These are phyloP conservation scores for Brachyrhaphis roseni DNA, from an alignment of 2,797 vertebrate species.

Conservation along the genomic window DNA sequence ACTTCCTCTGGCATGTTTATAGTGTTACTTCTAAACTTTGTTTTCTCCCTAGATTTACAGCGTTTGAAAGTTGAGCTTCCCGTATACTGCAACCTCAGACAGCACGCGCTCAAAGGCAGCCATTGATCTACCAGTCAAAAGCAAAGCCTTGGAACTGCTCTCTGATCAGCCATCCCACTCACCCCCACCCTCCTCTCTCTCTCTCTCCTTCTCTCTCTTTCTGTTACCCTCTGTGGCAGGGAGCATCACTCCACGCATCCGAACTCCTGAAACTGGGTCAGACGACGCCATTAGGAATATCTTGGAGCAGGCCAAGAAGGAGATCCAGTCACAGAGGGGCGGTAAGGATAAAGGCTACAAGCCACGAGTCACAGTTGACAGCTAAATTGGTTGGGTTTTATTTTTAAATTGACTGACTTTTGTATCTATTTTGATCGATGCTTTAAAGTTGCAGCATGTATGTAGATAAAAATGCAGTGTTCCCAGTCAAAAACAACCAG, in stretches of 20 bases:
- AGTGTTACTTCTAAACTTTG: slow-evolving; percentile 84
- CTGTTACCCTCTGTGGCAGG: slow-evolving; percentile 86
- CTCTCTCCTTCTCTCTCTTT: slow-evolving; percentile 56
- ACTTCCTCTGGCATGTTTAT: slow-evolving; percentile 77
- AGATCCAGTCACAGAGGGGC: slow-evolving; percentile 97
- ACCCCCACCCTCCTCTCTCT: slow-evolving; percentile 59
- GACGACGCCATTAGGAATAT: slow-evolving; percentile 99
- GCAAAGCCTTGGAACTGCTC: slow-evolving; percentile 83
- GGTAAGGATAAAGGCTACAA: slow-evolving; percentile 75
- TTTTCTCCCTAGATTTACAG: slow-evolving; percentile 81
- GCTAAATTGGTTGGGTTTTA: slow-evolving; percentile 29
- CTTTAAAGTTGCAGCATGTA: not conserved
- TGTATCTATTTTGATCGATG: slow-evolving; percentile 19
- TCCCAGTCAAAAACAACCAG: no score
- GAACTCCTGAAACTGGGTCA: slow-evolving; percentile 98
- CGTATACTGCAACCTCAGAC: slow-evolving; percentile 82
- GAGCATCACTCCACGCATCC: slow-evolving; percentile 98
- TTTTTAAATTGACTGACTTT: slow-evolving; percentile 25
- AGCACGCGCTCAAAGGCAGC: slow-evolving; percentile 83
- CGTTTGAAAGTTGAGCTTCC: slow-evolving; percentile 83
- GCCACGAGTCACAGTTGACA: slow-evolving; percentile 40
- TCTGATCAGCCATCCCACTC: slow-evolving; percentile 85
- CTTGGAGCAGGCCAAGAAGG: slow-evolving; percentile 98
- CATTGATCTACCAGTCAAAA: slow-evolving; percentile 86
- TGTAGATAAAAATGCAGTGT: no score